These are phyloP conservation scores for Ia io DNA, from an alignment of 2,113 vertebrate species.

Conservation along the genomic window DNA sequence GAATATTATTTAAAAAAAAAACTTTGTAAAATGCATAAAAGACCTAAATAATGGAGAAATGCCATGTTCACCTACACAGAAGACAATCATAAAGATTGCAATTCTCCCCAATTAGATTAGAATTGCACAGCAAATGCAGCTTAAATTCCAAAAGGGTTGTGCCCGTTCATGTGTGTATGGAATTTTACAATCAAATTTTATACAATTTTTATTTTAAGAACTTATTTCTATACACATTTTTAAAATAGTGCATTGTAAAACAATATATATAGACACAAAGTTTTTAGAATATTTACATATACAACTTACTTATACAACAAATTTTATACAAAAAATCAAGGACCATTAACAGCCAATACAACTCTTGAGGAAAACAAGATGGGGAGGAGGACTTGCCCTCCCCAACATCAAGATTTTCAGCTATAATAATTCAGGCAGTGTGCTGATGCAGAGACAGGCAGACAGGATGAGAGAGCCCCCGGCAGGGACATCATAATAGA, in stretches of 20 bases:
- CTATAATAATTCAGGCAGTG: not conserved
- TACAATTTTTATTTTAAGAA: not conserved
- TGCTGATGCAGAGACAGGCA: not conserved
- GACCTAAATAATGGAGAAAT: not conserved
- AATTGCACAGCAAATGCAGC: not conserved
- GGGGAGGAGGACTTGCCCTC: not conserved
- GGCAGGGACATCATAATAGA: rapidly evolving
- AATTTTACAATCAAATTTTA: not conserved
- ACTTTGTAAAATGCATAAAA: not conserved
- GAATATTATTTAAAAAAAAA: not conserved
- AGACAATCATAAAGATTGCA: not conserved
- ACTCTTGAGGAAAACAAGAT: not conserved
- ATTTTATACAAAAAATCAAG: not conserved
- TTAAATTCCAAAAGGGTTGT: not conserved
- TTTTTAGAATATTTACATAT: not conserved
- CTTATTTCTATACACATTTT: not conserved
- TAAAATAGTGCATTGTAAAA: not conserved
- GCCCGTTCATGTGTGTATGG: no score
- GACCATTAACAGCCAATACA: not conserved
- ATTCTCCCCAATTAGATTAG: not conserved
- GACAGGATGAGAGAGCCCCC: no score
- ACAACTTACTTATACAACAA: not conserved
- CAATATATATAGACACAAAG: not conserved
- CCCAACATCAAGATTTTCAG: not conserved
- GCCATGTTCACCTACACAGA: not conserved